Evolutionary conservation across 1,140 invertebrate species (phyloP).

Genomic region (Berghia stephanieae): DNA sequence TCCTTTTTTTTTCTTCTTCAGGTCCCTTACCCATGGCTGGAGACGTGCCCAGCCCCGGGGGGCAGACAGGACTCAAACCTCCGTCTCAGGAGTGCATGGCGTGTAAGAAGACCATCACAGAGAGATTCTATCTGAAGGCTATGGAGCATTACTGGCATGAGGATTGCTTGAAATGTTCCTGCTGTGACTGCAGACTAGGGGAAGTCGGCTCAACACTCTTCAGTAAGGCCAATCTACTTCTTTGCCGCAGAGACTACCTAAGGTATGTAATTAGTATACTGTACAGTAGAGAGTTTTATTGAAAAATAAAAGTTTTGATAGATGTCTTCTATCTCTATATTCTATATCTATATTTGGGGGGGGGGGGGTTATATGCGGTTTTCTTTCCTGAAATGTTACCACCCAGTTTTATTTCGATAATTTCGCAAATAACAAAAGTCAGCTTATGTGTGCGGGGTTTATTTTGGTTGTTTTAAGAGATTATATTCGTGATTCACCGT

Average conservation of each 20-base stretch:
- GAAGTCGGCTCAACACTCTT: slow-evolving; percentile 92
- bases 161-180: slow-evolving; percentile 92
- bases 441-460: too few species aligned
- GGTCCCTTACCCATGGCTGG: slow-evolving; percentile 28
- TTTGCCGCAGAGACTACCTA: slow-evolving; percentile 93
- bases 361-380: too few species aligned
- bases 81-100: slow-evolving; percentile 66
- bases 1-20: neutral
- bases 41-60: slow-evolving; percentile 28
- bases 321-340: too few species aligned
- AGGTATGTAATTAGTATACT: slow-evolving; percentile 76
- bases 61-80: slow-evolving; percentile 14
- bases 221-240: slow-evolving; percentile 90
- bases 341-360: too few species aligned
- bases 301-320: too few species aligned
- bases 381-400: too few species aligned
- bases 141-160: slow-evolving; percentile 93
- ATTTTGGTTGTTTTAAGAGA: too few species aligned
- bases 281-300: too few species aligned
- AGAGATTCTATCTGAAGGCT: slow-evolving; percentile 68
- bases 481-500: too few species aligned
- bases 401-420: too few species aligned
- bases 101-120: slow-evolving; percentile 69
- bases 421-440: too few species aligned
- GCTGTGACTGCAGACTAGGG: slow-evolving; percentile 89